Conservation (phyloP, 2,797 vertebrate species). For the Phrynocephalus vlangalii region DNA sequence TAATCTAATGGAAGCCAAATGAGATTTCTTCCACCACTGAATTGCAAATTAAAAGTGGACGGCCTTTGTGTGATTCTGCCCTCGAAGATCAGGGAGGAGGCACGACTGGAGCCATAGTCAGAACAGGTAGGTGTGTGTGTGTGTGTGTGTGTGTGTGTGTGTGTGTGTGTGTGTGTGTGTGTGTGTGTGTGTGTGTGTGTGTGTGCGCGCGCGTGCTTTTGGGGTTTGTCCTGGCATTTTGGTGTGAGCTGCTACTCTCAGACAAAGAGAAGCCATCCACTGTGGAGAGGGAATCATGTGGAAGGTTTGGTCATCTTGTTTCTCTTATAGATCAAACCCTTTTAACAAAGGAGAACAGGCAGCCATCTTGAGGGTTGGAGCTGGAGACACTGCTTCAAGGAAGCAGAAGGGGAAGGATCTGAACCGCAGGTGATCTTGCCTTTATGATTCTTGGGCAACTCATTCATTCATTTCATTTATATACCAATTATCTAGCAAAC, state of each 20-base stretch:
- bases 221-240: too few relatives aligned
- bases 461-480: too few relatives aligned
- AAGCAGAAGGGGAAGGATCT: conserved; percentile 96
- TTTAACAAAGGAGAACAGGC: conserved; percentile 99
- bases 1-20: not conserved
- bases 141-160: too few relatives aligned
- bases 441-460: too few relatives aligned
- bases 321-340: conserved; percentile 89
- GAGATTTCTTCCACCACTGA: too few relatives aligned
- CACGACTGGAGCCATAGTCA: too few relatives aligned
- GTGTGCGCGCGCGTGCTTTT: too few relatives aligned
- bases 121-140: too few relatives aligned
- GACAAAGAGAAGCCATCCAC: not conserved
- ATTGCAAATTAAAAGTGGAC: not conserved
- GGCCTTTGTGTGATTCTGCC: not conserved
- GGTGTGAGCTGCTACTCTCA: too few relatives aligned
- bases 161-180: too few relatives aligned
- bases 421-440: conserved; percentile 78
- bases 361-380: conserved; percentile 98
- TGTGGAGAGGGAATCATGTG: not conserved
- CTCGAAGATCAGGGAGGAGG: not conserved
- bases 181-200: too few relatives aligned
- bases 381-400: conserved; percentile 96
- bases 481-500: too few relatives aligned
- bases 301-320: not conserved